Evolutionary conservation across 1,140 invertebrate species (phyloP).

Genomic region (Leptinotarsa defecta): DNA sequence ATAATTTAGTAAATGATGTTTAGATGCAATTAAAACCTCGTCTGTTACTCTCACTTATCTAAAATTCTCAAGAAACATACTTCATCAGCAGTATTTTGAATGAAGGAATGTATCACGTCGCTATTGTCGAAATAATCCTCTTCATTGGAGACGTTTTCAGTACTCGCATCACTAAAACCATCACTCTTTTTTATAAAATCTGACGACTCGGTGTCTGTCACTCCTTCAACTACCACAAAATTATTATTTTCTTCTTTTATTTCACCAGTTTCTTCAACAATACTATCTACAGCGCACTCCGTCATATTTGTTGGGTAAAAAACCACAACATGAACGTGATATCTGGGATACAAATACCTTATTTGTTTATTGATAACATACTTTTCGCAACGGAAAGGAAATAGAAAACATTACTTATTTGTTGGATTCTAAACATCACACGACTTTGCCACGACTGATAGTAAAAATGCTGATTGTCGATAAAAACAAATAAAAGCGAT

Average conservation of each 20-base stretch:
- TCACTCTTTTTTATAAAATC: slow-evolving; percentile 20
- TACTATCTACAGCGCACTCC: background rate
- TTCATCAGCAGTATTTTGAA: slow-evolving; percentile 42
- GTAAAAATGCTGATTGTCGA: slow-evolving; percentile 18
- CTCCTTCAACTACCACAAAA: slow-evolving; percentile 31
- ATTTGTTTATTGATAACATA: background rate
- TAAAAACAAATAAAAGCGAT: slow-evolving; percentile 1
- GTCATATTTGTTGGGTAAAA: background rate
- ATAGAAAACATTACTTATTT: background rate
- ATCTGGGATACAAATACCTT: background rate
- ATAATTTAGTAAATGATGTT: no score
- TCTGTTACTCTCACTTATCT: no score
- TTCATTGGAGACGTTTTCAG: background rate
- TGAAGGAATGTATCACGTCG: slow-evolving; percentile 44
- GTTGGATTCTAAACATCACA: background rate
- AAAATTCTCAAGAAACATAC: slow-evolving; percentile 29
- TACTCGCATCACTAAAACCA: background rate
- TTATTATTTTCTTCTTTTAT: slow-evolving; percentile 34
- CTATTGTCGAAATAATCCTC: slow-evolving; percentile 22
- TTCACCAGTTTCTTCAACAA: slow-evolving; percentile 7
- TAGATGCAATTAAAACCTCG: no score
- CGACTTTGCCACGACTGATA: background rate
- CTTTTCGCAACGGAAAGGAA: slow-evolving; percentile 1
- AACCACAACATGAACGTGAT: background rate
- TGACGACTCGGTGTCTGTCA: slow-evolving; percentile 36